phyloP scores from a whole-genome alignment of 2,888 invertebrate genomes.

The Dysmachus trigonus region DNA sequence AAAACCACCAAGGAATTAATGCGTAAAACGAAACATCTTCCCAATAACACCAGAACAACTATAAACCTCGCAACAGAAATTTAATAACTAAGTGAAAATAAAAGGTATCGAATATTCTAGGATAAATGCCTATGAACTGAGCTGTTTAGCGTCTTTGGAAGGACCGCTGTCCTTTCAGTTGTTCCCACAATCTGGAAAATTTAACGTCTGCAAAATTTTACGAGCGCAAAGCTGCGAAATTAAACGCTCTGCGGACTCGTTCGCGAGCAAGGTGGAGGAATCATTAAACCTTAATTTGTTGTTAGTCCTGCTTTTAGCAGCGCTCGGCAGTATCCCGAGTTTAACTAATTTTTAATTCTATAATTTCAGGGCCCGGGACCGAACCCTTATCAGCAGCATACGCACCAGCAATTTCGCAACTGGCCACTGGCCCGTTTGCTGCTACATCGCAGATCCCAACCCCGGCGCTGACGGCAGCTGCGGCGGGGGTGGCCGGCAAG shows the following conservation, averaged over 20 bases:
- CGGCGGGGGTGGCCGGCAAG: conserved; percentile 84
- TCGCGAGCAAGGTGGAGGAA: background rate
- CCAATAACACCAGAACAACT: background rate
- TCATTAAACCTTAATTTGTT: conserved; percentile 31
- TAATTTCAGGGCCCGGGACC: conserved; percentile 68
- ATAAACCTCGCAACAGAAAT: background rate
- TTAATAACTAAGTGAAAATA: background rate
- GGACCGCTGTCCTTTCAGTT: background rate
- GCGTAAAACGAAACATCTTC: background rate
- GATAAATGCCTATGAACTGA: background rate
- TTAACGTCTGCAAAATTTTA: background rate
- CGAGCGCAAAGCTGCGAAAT: background rate
- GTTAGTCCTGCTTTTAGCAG: conserved; percentile 22
- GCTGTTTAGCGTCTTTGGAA: background rate
- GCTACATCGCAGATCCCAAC: conserved; percentile 66
- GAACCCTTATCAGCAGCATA: conserved; percentile 69
- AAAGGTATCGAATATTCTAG: background rate
- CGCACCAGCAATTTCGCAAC: conserved; percentile 66
- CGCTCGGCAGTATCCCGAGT: background rate
- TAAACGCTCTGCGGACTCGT: background rate
- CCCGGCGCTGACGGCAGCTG: conserved; percentile 76
- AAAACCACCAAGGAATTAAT: background rate
- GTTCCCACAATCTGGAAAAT: background rate
- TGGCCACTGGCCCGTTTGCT: conserved; percentile 60
- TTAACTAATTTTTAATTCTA: conserved; percentile 33